Conservation (phyloP, 2,113 vertebrate species). For the Clarias gariepinus region DNA sequence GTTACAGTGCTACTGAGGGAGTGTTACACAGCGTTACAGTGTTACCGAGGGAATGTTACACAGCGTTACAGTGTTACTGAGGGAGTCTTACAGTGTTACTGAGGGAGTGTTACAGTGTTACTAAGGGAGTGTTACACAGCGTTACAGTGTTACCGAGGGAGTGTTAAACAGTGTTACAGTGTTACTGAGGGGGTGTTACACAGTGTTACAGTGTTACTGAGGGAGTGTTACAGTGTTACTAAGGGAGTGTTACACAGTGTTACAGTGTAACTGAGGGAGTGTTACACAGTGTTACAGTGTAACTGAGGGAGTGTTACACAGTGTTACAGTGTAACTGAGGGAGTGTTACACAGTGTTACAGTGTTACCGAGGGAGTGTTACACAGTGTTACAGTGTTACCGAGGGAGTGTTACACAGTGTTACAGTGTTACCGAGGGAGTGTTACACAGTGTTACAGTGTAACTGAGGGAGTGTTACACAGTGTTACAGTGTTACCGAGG, state of each 20-base stretch:
- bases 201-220: not conserved
- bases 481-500: not conserved
- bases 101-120: too few species aligned
- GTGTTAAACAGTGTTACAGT: not conserved
- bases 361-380: not conserved
- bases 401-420: not conserved
- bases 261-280: not conserved
- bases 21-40: not conserved
- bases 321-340: not conserved
- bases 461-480: too few species aligned
- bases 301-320: not conserved
- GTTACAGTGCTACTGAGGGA: not conserved
- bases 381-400: not conserved
- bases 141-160: not conserved
- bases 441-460: too few species aligned
- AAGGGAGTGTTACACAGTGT: not conserved
- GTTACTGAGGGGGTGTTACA: too few species aligned
- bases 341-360: not conserved
- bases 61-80: not conserved
- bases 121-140: too few species aligned
- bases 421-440: not conserved
- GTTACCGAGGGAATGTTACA: too few species aligned
- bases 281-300: not conserved
- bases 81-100: not conserved
- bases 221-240: not conserved